phyloP scores from a whole-genome alignment of 1,140 invertebrate genomes.

The Gonioctena quinquepunctata region DNA sequence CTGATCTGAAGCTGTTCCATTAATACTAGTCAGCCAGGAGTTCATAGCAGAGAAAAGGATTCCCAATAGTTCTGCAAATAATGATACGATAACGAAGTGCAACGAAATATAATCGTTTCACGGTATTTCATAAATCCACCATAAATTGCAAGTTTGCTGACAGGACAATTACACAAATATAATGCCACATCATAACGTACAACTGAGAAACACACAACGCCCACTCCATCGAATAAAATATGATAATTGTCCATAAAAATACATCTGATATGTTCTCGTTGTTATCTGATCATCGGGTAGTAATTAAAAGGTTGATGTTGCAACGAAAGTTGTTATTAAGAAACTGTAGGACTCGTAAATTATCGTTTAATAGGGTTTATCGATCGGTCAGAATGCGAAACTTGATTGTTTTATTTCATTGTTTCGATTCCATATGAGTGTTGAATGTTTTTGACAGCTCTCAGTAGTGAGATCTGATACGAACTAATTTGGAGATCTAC shows the following conservation, averaged over 20 bases:
- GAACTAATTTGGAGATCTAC: neutral
- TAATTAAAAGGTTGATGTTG: slow-evolving; percentile 1
- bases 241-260: neutral
- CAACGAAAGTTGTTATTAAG: slow-evolving; percentile 3
- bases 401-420: neutral
- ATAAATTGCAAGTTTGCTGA: slow-evolving; percentile 10
- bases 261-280: neutral
- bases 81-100: neutral
- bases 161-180: slow-evolving; percentile 12
- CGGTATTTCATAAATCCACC: slow-evolving; percentile 7
- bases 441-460: neutral
- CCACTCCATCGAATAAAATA: slow-evolving; percentile 14
- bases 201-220: neutral
- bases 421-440: neutral
- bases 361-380: slow-evolving; percentile 3
- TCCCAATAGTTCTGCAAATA: neutral
- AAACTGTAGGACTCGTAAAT: slow-evolving; percentile 1
- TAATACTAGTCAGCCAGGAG: no score
- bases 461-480: neutral
- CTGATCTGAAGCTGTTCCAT: no score
- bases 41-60: no score
- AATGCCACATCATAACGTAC: slow-evolving; percentile 1
- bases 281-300: slow-evolving; percentile 7
- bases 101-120: slow-evolving; percentile 2
- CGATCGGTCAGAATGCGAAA: neutral